Base-by-base conservation (phyloP, 2,797 vertebrate species). In the Alcedo atthis region DNA sequence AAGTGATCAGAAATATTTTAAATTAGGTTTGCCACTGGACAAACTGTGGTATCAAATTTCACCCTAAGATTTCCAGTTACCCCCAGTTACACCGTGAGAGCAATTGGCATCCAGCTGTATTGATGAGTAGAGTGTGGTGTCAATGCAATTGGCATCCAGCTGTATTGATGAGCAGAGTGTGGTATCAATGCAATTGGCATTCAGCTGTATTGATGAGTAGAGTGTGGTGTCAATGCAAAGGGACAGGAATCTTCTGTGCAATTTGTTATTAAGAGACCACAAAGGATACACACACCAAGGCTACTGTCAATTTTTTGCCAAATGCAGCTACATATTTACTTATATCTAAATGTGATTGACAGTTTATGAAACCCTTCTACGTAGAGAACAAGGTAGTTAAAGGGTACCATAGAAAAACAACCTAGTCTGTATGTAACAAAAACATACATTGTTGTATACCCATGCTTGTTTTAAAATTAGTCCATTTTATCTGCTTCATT, bases 401-500 rank as follows among this genome's bases (percentile, higher is more conserved):
- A 74, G 14, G 8, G 19, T 35, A 73, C 19, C 12, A 14, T 4
- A 71, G 48, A 13, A 63, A 74, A 89, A 54, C 13, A 71, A 15
- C 10, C 8, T 25, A 46, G 19, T 16, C 25, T 40, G 5, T 74
- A 37, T 15, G 37, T 66, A 28, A 37, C 37, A 54, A 90, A 90
- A 80, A 82, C 74, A 63, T 12, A 75, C 2, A 1, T 35, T 73
- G 53, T 51, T 85, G 19, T 25, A 74, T 71, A 58, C 0, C 6
- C 26, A 26, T 62, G 70, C 25, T 83, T 91, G 51, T 70, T 92
- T 86, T 85, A 83, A 90, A 93, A 85, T 82, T n/a, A 76, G 49
- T 74, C 30, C 5, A n/a, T 92, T 94, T 93, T 84, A 74, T 95
- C 90, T 26, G 67, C 92, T 92, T 92, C 55, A 87, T 78, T 94